Evolutionary conservation across 2,113 vertebrate species (phyloP), one percentile per base, ranked within the genome.

Genomic region (Aegithalos caudatus): DNA sequence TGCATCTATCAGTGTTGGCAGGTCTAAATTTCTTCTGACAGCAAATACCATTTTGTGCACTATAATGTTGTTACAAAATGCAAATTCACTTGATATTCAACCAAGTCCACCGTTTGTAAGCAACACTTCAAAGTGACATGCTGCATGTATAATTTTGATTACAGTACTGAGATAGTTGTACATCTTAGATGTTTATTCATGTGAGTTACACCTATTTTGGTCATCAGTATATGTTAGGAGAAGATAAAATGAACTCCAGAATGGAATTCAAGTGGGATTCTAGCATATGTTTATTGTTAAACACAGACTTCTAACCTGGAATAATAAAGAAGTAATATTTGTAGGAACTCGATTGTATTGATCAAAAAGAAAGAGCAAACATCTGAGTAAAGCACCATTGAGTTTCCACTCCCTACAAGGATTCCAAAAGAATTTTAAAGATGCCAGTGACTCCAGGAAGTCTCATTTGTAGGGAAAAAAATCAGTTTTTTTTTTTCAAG

Each of bases 101-200:
- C 31, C 7, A 47, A 62, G 10, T 62, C 24, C 25, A 23, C 42
- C 16, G 27, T 88, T 86, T 90, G 10, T 42, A 58, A 80, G 6
- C 11, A 53, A 22, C 5, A 37, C n/a, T 38, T 71, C 3, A 4
- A n/a, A 77, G 50, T 72, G 73, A 29, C 8, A 9, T 0, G 0
- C 27, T 83, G 38, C 44, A 56, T 44, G 7, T 83, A 12, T 51
- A 35, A 33, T 72, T 88, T 56, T 67, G 31, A n/a, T 62, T 12
- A 14, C 13, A 23, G 12, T 29, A 25, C 9, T 51, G 31, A 80
- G 19, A 33, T 12, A 33, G 29, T 60, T 71, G 44, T 53, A 40
- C 6, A 18, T 65, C 53, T 67, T 21, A 65, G 61, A 22, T 56
- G 20, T 22, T 47, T 76, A n/a, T 50, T 61, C 20, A 31, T 77